These are phyloP conservation scores for Drosophila orosa DNA, from an alignment of 1,140 invertebrate species.

Conservation along the genomic window DNA sequence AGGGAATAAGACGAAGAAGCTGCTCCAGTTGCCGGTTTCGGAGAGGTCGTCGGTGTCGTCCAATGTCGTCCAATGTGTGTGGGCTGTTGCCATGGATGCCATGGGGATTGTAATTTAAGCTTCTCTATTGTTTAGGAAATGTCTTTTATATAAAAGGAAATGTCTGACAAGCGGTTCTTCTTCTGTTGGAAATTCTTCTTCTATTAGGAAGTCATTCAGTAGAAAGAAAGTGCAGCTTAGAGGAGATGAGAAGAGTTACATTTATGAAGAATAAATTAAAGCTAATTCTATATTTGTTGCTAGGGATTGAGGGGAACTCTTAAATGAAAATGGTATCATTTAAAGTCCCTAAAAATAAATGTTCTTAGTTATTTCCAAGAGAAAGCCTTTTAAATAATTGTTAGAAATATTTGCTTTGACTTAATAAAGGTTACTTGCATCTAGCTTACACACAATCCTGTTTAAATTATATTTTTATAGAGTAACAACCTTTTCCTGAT, in stretches of 20 bases:
- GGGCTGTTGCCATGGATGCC: constrained; percentile 41
- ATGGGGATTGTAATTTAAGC: constrained; percentile 57
- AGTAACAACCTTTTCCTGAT: not conserved
- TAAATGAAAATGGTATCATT: not conserved
- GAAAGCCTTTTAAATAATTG: not conserved
- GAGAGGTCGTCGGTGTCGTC: constrained; percentile 30
- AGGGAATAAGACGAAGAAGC: constrained; percentile 10
- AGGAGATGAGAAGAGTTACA: not conserved
- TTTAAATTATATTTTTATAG: too few species aligned
- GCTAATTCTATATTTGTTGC: not conserved
- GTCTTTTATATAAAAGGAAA: constrained; percentile 5
- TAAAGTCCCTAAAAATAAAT: not conserved
- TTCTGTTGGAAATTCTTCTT: constrained; percentile 1
- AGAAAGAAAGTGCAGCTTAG: constrained; percentile 3
- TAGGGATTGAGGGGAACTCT: too few species aligned
- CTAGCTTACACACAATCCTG: not conserved
- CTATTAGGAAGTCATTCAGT: not conserved
- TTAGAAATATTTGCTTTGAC: not conserved
- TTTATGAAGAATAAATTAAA: not conserved
- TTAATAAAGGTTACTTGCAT: too few species aligned
- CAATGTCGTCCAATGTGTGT: constrained; percentile 45
- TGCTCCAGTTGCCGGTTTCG: constrained; percentile 62
- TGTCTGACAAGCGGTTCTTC: not conserved
- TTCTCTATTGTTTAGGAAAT: constrained; percentile 31
- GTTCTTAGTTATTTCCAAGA: not conserved